Conservation (phyloP, 2,888 invertebrate genomes). For the Liposcelis brunnea region DNA sequence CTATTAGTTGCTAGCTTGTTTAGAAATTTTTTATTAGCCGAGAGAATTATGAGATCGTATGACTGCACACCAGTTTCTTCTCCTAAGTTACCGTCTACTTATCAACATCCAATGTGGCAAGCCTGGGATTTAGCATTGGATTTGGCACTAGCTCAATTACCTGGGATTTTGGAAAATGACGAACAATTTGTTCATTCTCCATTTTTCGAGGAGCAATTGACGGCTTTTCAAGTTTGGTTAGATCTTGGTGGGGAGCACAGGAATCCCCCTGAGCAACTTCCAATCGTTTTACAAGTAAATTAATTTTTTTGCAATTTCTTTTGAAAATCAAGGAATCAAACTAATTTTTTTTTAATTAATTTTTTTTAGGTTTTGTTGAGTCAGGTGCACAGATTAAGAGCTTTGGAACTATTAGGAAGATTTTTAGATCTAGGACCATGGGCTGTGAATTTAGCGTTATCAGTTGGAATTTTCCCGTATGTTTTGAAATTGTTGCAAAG, state of each 20-base stretch:
- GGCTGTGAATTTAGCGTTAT: constrained; percentile 90
- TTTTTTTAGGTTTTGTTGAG: constrained; percentile 40
- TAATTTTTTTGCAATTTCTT: not conserved
- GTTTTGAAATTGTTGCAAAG: constrained; percentile 93
- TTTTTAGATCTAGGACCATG: constrained; percentile 91
- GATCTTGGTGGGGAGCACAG: constrained; percentile 58
- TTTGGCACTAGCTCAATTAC: constrained; percentile 79
- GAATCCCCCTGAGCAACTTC: constrained; percentile 88
- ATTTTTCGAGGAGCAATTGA: constrained; percentile 95
- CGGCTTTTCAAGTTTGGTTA: constrained; percentile 94
- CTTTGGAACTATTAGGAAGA: constrained; percentile 79
- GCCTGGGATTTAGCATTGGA: constrained; percentile 98
- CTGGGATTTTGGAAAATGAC: constrained; percentile 46
- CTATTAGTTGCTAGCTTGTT: constrained; percentile 95
- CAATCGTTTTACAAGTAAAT: constrained; percentile 84
- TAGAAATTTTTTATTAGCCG: constrained; percentile 91
- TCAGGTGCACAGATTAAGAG: constrained; percentile 79
- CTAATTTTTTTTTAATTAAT: constrained; percentile 10
- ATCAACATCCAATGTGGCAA: constrained; percentile 82
- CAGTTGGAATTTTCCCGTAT: constrained; percentile 97
- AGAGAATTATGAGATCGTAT: constrained; percentile 86
- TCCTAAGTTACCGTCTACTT: constrained; percentile 82
- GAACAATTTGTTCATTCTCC: constrained; percentile 56
- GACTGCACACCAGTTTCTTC: constrained; percentile 93
- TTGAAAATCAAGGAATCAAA: not conserved